Conservation (phyloP, 2,797 vertebrate species). For the Sarcoramphus papa region DNA sequence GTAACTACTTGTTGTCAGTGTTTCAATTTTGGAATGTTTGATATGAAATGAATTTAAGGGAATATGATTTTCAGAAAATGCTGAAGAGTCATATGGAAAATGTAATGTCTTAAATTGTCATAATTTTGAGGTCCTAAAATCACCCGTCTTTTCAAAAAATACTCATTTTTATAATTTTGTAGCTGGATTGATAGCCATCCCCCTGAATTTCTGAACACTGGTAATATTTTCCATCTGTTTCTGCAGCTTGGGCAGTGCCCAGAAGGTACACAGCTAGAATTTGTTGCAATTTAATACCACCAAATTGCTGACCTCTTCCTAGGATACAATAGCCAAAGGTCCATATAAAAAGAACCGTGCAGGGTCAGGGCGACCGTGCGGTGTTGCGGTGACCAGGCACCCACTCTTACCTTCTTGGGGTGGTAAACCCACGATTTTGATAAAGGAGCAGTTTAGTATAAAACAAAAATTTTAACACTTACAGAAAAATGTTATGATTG, state of each 20-base stretch:
- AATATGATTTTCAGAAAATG: background rate
- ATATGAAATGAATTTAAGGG: background rate
- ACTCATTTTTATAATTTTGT: background rate
- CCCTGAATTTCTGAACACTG: background rate
- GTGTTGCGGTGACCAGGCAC: too few relatives aligned
- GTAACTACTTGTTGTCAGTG: background rate
- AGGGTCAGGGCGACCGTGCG: rapidly evolving
- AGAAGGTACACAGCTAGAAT: background rate
- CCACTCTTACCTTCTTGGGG: background rate
- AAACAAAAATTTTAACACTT: background rate
- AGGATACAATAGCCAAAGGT: background rate
- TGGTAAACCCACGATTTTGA: background rate
- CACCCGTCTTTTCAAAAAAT: background rate
- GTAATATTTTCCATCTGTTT: background rate
- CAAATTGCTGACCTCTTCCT: background rate
- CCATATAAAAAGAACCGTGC: rapidly evolving
- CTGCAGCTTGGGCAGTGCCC: background rate
- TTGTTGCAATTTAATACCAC: background rate
- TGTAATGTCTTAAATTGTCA: background rate
- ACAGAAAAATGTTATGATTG: background rate
- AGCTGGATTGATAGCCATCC: background rate
- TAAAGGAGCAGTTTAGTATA: background rate
- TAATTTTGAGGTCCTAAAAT: background rate
- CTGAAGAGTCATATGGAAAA: background rate
- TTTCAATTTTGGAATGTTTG: background rate